Evolutionary conservation across 2,888 invertebrate species (phyloP).

Genomic region (Nesidiocoris tenuis): DNA sequence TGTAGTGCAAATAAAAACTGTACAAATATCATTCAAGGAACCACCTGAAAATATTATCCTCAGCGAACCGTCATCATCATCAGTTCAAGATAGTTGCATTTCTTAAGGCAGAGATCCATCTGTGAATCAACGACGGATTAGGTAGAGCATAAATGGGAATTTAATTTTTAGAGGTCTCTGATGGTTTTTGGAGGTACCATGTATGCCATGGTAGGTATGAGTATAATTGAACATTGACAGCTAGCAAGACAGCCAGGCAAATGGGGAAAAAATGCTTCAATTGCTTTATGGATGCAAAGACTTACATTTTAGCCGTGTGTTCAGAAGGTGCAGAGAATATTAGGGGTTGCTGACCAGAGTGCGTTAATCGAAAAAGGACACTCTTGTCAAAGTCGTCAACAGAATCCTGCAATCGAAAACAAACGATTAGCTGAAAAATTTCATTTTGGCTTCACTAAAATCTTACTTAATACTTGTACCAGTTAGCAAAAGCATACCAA

Average conservation of each 20-base stretch:
- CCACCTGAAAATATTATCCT: background rate
- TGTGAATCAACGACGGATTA: conserved; percentile 44
- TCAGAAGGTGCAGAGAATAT: conserved; percentile 56
- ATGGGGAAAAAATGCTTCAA: too few species aligned
- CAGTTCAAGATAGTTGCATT: conserved; percentile 52
- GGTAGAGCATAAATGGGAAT: background rate
- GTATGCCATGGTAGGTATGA: too few species aligned
- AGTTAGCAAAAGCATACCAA: background rate
- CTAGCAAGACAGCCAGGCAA: too few species aligned
- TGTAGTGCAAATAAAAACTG: too few species aligned
- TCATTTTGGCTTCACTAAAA: background rate
- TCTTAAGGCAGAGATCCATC: conserved; percentile 53
- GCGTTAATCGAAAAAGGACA: conserved; percentile 57
- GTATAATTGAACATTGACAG: too few species aligned
- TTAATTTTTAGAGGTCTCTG: background rate
- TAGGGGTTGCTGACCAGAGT: conserved; percentile 56
- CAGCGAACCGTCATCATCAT: conserved; percentile 36
- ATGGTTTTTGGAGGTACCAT: too few species aligned
- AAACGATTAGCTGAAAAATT: background rate
- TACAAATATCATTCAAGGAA: background rate
- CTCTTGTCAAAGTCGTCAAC: conserved; percentile 55
- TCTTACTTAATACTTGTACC: background rate
- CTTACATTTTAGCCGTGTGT: conserved; percentile 55
- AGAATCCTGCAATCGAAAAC: conserved; percentile 46
- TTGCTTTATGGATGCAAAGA: too few species aligned